phyloP scores from a whole-genome alignment of 2,113 vertebrate genomes.

The Eolophus roseicapilla region DNA sequence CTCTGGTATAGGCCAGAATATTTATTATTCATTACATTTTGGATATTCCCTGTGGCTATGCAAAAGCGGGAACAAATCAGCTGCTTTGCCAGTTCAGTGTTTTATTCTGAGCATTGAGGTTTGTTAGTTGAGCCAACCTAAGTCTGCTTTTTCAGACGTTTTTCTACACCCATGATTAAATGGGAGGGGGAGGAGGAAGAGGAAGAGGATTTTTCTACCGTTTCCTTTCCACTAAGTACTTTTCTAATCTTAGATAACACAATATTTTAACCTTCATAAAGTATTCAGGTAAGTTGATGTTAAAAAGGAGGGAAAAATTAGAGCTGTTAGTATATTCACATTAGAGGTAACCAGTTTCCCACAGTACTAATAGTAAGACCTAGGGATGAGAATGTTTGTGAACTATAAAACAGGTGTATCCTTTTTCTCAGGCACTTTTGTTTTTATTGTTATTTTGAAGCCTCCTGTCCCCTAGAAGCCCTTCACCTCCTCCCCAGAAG shows the following conservation, averaged over 20 bases:
- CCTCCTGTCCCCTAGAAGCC: background rate
- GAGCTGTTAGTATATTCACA: background rate
- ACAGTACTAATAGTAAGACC: background rate
- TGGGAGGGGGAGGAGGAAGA: background rate
- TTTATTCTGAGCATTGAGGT: background rate
- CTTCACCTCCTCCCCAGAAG: background rate
- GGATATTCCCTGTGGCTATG: background rate
- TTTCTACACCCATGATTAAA: background rate
- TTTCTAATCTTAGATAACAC: background rate
- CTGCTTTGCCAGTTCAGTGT: background rate
- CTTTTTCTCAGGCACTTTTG: background rate
- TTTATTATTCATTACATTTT: slow-evolving; percentile 44
- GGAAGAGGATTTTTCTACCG: background rate
- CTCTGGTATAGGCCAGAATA: background rate
- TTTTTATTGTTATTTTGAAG: background rate
- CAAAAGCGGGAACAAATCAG: background rate
- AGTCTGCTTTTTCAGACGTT: background rate
- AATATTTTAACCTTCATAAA: background rate
- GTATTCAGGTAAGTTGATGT: background rate
- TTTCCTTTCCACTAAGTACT: background rate
- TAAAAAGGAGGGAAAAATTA: background rate
- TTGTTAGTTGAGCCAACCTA: background rate
- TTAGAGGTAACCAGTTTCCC: background rate
- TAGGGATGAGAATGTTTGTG: background rate
- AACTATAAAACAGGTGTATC: background rate